phyloP scores from a whole-genome alignment of 2,797 vertebrate genomes.

The Sebastes melanostomus region DNA sequence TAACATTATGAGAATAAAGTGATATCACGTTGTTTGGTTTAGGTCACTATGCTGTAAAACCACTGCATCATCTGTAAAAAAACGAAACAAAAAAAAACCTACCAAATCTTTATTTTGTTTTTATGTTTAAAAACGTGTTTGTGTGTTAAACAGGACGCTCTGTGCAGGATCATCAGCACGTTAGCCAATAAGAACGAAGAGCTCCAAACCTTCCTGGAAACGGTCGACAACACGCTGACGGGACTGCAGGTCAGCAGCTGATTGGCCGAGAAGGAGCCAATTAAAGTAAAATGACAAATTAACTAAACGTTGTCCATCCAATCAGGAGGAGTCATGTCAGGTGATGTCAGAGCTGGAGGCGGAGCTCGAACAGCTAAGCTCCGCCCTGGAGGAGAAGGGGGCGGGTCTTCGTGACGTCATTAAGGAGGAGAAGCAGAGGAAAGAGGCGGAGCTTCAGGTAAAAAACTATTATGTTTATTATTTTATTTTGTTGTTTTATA shows the following conservation, averaged over 20 bases:
- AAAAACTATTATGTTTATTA: background rate
- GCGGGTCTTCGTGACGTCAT: conserved; percentile 42
- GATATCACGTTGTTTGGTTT: too few relatives aligned
- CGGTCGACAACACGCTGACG: conserved; percentile 83
- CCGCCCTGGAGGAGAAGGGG: conserved; percentile 45
- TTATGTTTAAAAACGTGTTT: background rate
- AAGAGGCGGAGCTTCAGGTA: conserved; percentile 65
- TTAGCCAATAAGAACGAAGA: conserved; percentile 93
- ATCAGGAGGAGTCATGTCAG: conserved; percentile 87
- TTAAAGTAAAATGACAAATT: background rate
- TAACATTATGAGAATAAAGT: too few relatives aligned
- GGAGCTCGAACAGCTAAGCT: conserved; percentile 82
- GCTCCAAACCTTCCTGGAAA: conserved; percentile 91
- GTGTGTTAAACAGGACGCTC: conserved; percentile 84
- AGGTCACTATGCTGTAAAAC: background rate
- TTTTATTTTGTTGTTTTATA: background rate
- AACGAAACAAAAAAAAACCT: background rate
- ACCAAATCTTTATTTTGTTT: background rate
- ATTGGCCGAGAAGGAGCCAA: conserved; percentile 4
- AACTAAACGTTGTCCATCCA: conserved; percentile 1
- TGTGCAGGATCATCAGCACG: conserved; percentile 92
- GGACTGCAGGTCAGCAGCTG: conserved; percentile 87
- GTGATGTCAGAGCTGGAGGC: conserved; percentile 89
- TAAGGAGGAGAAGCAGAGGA: conserved; percentile 48
- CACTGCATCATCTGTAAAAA: background rate